Conservation (phyloP, 2,797 vertebrate species). For the Acrocephalus scirpaceus region DNA sequence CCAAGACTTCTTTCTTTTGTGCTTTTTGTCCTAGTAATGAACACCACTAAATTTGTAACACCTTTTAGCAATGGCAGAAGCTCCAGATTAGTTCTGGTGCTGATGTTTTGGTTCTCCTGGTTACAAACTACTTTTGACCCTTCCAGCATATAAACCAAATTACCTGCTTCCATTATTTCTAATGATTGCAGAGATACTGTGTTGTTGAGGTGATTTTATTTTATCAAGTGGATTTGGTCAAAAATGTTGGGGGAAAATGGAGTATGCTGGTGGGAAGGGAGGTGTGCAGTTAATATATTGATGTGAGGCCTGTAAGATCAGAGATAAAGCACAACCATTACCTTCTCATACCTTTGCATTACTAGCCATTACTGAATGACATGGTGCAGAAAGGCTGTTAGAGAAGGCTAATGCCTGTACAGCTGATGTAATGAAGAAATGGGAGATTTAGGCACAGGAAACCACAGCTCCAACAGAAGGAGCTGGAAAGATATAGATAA, state of each 20-base stretch:
- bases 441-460: conserved; percentile 78
- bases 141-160: neutral
- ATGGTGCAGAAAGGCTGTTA: conserved; percentile 77
- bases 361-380: conserved; percentile 76
- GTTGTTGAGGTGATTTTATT: conserved; percentile 58
- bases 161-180: neutral
- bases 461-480: conserved; percentile 81
- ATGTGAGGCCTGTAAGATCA: conserved; percentile 72
- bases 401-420: conserved; percentile 76
- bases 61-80: neutral
- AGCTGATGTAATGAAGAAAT: conserved; percentile 80
- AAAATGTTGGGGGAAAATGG: neutral
- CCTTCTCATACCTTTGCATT: conserved; percentile 73
- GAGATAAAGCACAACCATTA: conserved; percentile 76
- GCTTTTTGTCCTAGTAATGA: neutral
- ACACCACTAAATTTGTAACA: neutral
- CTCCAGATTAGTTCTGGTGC: neutral
- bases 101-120: neutral
- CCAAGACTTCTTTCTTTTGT: neutral
- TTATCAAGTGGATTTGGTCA: conserved; percentile 59
- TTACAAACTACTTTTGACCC: neutral
- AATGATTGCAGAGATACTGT: conserved; percentile 32
- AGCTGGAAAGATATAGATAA: conserved; percentile 87
- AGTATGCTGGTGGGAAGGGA: neutral
- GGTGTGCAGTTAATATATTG: conserved; percentile 65